phyloP scores from a whole-genome alignment of 92 coral and sea anemone genomes.

The Porites lobata region DNA sequence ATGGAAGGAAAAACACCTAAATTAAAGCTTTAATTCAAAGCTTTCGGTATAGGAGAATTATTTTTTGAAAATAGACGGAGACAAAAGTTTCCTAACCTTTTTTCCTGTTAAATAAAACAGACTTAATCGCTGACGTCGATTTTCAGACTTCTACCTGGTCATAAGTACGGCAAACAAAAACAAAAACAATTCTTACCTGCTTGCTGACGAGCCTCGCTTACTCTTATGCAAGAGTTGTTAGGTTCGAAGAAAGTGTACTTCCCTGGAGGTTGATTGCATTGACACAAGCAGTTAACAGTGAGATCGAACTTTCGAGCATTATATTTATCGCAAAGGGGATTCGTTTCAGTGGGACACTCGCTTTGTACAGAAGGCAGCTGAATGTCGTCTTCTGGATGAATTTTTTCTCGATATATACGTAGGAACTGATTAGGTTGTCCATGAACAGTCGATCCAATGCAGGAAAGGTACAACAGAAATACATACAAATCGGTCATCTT shows the following conservation, averaged over 20 bases:
- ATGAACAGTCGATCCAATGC: background rate
- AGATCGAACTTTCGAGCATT: background rate
- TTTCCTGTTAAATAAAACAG: too few relatives aligned
- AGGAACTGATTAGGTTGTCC: background rate
- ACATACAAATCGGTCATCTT: background rate
- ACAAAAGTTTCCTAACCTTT: too few relatives aligned
- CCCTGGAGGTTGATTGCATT: background rate
- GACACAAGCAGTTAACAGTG: background rate
- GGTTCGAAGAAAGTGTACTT: conserved; percentile 5
- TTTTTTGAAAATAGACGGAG: too few relatives aligned
- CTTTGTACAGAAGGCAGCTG: background rate
- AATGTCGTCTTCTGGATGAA: background rate
- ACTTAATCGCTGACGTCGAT: too few relatives aligned
- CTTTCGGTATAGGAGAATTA: too few relatives aligned
- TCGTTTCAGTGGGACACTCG: background rate
- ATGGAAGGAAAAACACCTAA: too few relatives aligned
- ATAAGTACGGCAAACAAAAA: background rate
- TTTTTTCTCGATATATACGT: background rate
- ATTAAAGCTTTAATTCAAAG: too few relatives aligned
- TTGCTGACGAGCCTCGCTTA: background rate
- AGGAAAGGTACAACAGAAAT: background rate
- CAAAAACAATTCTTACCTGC: background rate
- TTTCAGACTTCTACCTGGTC: too few relatives aligned
- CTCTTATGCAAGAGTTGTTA: background rate
- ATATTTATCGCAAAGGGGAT: background rate